Evolutionary conservation across 2,113 vertebrate species (phyloP), one percentile per base, ranked within the genome.

Genomic region (Siniperca chuatsi): DNA sequence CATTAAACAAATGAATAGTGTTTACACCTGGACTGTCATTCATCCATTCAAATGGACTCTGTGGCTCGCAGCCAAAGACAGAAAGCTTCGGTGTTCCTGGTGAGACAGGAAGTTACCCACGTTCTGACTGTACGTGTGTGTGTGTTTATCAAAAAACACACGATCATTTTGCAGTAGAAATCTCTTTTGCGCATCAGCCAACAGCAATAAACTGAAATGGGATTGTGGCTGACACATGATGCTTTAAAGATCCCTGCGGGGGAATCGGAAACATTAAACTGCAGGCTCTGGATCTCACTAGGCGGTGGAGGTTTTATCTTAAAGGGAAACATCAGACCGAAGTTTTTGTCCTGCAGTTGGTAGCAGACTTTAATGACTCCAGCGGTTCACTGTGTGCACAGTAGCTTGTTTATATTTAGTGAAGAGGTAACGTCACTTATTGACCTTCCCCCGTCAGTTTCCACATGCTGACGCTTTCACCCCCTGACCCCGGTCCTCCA

Each of bases 11-110:
- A 54, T 8, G 20, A 69, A 4, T 2, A 1, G 33, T 48, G 46
- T 60, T 71, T 37, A 46, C 70, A 15, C 69, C 54, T 68, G 55
- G 16, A 13, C 4, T 12, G 18, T 69, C 37, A 35, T 29, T 55
- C 64, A 35, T 50, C 50, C 16, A 12, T 25, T 78, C 11, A 68
- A 23, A 78, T 68, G 69, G 55, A 64, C 62, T 81, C 71, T 37
- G 7, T 70, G 66, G 78, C 50, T 42, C 18, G 16, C 21, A 20
- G 75, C 74, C 61, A 65, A 6, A 48, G 16, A 9, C 42, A 1
- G 40, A 62, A 50, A 33, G 57, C 42, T 48, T 61, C 40, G 42
- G 52, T 6, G 10, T 11, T 46, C 5, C 10, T 23, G 25, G 25
- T 50, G 25, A 75, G 16, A 61, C 72, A 60, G 71, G 57, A 75